Conservation (phyloP, 1,140 invertebrate species). For the Diachasmimorpha longicaudata region DNA sequence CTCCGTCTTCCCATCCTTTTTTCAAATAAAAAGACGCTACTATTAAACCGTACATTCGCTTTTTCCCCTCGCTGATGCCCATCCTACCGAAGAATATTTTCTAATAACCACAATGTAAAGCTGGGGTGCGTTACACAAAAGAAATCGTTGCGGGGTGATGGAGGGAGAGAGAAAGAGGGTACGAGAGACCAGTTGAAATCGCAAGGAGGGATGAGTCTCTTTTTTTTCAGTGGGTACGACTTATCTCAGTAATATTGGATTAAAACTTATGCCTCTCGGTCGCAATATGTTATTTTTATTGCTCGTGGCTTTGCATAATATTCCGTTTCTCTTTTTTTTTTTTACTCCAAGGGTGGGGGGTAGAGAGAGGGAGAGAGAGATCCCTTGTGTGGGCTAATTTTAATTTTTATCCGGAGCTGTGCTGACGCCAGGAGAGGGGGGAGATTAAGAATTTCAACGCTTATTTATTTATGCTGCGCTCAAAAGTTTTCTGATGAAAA, state of each 20-base stretch:
- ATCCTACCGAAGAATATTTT: constrained; percentile 56
- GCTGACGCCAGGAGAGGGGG: constrained; percentile 26
- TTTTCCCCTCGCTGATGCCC: constrained; percentile 30
- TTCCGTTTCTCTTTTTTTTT: constrained; percentile 44
- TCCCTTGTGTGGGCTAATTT: constrained; percentile 52
- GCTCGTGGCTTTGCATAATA: constrained; percentile 64
- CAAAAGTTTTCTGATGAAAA: neutral
- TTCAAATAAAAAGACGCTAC: constrained; percentile 25
- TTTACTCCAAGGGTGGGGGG: neutral
- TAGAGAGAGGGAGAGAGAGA: constrained; percentile 16
- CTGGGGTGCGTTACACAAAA: constrained; percentile 61
- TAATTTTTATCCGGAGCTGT: constrained; percentile 55
- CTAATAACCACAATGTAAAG: constrained; percentile 64
- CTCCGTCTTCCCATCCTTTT: neutral
- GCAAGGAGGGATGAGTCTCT: neutral
- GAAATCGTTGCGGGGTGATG: constrained; percentile 51
- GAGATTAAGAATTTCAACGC: constrained; percentile 53
- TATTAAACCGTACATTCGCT: constrained; percentile 35
- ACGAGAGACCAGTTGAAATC: neutral
- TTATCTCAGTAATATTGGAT: constrained; percentile 65
- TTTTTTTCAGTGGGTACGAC: constrained; percentile 38
- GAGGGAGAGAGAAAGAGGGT: constrained; percentile 26
- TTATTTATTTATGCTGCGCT: constrained; percentile 53
- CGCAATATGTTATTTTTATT: constrained; percentile 66
- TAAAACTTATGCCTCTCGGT: constrained; percentile 62